phyloP scores from a whole-genome alignment of 2,888 invertebrate species.

The Augochlorella aurata region DNA sequence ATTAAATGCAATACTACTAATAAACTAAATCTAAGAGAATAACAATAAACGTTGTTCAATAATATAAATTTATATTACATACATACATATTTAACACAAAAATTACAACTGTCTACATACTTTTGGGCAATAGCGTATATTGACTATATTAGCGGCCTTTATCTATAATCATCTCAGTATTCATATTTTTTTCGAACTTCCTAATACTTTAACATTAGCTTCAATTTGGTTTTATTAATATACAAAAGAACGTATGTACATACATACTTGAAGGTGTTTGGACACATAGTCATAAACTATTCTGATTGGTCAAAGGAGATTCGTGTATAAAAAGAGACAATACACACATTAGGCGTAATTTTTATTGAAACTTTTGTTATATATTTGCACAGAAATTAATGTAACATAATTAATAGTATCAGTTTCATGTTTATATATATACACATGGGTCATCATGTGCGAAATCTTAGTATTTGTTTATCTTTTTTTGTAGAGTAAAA shows the following conservation, averaged over 20 bases:
- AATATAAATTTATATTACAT: not conserved
- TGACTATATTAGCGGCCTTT: not conserved
- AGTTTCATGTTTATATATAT: not conserved
- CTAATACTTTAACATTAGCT: not conserved
- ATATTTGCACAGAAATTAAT: constrained; percentile 6
- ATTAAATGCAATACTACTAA: not conserved
- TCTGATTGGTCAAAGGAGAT: not conserved
- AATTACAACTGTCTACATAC: not conserved
- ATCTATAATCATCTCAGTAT: too few relatives aligned
- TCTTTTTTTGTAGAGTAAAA: not conserved
- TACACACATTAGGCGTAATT: not conserved
- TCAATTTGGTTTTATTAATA: not conserved
- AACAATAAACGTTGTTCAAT: not conserved
- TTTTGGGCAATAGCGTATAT: not conserved
- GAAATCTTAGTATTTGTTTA: not conserved
- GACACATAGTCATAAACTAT: not conserved
- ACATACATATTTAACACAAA: not conserved
- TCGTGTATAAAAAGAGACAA: not conserved
- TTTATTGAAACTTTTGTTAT: constrained; percentile 12
- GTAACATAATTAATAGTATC: constrained; percentile 24
- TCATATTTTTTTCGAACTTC: not conserved
- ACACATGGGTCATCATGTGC: not conserved
- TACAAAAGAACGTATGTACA: not conserved
- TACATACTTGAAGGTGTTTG: not conserved
- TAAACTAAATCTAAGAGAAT: not conserved